Base-by-base conservation (phyloP, 2,113 vertebrate species). In the Sigmodon hispidus region DNA sequence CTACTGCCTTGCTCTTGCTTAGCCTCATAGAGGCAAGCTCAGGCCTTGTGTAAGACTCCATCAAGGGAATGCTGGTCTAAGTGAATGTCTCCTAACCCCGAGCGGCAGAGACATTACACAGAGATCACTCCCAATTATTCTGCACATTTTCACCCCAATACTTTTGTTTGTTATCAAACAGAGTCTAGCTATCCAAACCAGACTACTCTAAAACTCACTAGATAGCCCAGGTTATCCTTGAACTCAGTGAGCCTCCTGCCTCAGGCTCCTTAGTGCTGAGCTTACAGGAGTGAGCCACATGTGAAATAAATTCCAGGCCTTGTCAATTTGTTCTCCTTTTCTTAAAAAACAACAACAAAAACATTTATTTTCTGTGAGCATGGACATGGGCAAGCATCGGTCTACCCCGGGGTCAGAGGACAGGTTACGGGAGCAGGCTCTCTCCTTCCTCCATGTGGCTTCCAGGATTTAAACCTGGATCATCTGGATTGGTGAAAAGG, bases 321-420 rank as follows among this genome's bases (percentile, higher is more conserved):
- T 79, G 95, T 93, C 40, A 34, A 83, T 85, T 95, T 87, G 65
- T 43, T 93, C 16, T 52, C 6, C 17, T 12, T 50, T 85, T 88
- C 63, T 69, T 77, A 59, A 77, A 55, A 61, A n/a, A n/a, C n/a
- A n/a, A n/a, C n/a, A n/a, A n/a, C n/a, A n/a, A 21, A 24, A 61
- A 59, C 36, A 40, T 12, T 43, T 1, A n/a, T 16, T n/a, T 11
- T 48, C 29, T 65, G 59, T 48, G 40, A 12, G 43, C 57, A 61
- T 7, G 8, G 80, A 57, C 40, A 61, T 34, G 57, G 13, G 24
- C 26, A 10, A n/a, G n/a, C n/a, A n/a, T n/a, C 3, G 26, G 81
- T 34, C 59, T 48, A 65, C 34, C 8, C 12, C 43, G 16, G 45
- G 83, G 29, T 65, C 83, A 65, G 59, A 63, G 81, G 29, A 63